Base-by-base conservation (phyloP, 2,888 invertebrate species). In the Microchrysa polita region DNA sequence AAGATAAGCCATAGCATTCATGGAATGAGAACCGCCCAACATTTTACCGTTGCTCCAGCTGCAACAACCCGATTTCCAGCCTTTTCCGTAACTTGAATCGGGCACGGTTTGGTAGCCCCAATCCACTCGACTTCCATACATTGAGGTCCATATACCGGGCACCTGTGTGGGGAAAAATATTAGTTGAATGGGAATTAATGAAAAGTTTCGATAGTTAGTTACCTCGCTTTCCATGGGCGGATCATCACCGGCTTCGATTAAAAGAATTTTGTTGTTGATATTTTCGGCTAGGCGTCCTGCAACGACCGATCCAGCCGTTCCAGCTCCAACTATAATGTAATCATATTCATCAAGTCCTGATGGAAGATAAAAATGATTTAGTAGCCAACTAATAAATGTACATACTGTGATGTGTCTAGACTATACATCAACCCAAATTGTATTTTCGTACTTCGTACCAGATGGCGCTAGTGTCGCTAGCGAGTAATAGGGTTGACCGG, bases 181-280 rank as follows among this genome's bases (percentile, higher is more conserved):
- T 48, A 34, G 48, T 48, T 48, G 16, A 10, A 48, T 12, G 48
- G 48, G n/a, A n/a, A n/a, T n/a, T n/a, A n/a, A n/a, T n/a, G 2
- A 48, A 48, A 48, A 12, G 48, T 7, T 48, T n/a, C 12, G 12
- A 9, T 48, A 48, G 16, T 2, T 4, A 48, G 2, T 10, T 48
- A 48, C 48, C 10, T 48, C 48, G 48, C 16, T 48, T 48, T 48
- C 48, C 16, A 48, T 48, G 48, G 12, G 16, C 16, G 48, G 12
- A 79, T 94, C 93, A 1, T 92, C 93, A 27, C 95, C 95, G 59
- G 93, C 93, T 85, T 95, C 95, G 67, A 95, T 83, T 5, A 95
- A 86, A 40, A 95, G 86, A 0, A 93, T 90, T 76, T 89, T 91
- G 93, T 10, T 48, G 48, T 48, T 2, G 48, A 48, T 48, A 48